These are phyloP conservation scores for Heliocidaris erythrogramma DNA, from an alignment of 35 echinoderm and acorn worm genomes.

Conservation along the genomic window DNA sequence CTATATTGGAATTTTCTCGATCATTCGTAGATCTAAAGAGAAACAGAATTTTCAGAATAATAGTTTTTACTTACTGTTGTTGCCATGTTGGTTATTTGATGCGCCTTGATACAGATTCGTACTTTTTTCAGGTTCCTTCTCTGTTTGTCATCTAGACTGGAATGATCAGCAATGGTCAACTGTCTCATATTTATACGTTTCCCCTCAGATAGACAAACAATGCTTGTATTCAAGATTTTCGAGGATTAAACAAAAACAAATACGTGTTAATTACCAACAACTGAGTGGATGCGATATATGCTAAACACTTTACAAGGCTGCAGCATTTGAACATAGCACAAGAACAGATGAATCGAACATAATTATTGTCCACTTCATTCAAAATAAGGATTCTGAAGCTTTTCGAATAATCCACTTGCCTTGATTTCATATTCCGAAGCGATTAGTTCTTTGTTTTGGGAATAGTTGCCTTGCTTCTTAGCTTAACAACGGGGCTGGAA, in stretches of 20 bases:
- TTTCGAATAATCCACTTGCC: neutral
- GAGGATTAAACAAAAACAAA: neutral
- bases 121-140: neutral
- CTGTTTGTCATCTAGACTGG: neutral
- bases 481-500: neutral
- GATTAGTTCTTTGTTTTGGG: neutral
- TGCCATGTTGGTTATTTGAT: neutral
- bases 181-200: neutral
- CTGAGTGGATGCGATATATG: neutral
- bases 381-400: neutral
- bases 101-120: neutral
- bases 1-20: no score
- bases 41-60: no score
- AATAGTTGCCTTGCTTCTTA: neutral
- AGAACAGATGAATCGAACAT: neutral
- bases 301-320: neutral
- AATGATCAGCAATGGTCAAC: neutral
- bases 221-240: neutral
- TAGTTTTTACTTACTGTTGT: neutral
- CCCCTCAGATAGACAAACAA: neutral
- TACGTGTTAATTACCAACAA: neutral
- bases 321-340: neutral
- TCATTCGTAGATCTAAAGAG: no score
- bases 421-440: neutral
- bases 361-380: neutral